Base-by-base conservation (phyloP, 2,888 invertebrate genomes). In the Hydraecia micacea region DNA sequence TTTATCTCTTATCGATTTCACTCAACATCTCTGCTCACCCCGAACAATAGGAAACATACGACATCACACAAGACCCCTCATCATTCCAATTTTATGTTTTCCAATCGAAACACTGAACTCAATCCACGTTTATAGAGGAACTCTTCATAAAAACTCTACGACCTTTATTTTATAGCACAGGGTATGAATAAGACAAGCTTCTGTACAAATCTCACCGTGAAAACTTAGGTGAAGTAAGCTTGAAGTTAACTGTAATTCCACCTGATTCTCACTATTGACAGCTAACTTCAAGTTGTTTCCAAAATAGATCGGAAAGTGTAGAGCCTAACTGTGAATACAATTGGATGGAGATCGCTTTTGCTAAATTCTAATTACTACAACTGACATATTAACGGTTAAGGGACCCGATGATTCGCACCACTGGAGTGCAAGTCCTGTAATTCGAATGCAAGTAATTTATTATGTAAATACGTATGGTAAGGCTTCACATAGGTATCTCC, bases 1-100 rank as follows among this genome's bases (percentile, higher is more conserved):
- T 76, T 70, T 80, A 58, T 67, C 13, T 55, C 13, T 46, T 80
- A 63, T 39, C 36, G 69, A 66, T 46, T 25, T 7, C 9, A 36
- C 32, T 78, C n/a, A 39, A 42, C 75, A 46, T 74, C n/a, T 39
- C 81, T 73, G 76, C 86, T 81, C 42, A 83, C 65, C 69, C 81
- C 32, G 6, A n/a, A 62, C 86, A 75, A 86, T 60, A 52, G 73
- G 11, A 75, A 67, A 83, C 67, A 69, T 66, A 76, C 70, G 73
- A 85, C 77, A 75, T 78, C 69, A 82, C 75, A 72, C 72, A 62
- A 76, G 80, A 75, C 73, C 87, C 68, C 77, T 79, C 78, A 83
- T 87, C 79, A 81, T 84, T 79, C 72, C 72, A 80, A 80, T 75
- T 87, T 87, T 87, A 87, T 87, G 87, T 83, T 83, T 88, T 81